phyloP scores from a whole-genome alignment of 2,797 vertebrate species.

The Bucorvus abyssinicus region DNA sequence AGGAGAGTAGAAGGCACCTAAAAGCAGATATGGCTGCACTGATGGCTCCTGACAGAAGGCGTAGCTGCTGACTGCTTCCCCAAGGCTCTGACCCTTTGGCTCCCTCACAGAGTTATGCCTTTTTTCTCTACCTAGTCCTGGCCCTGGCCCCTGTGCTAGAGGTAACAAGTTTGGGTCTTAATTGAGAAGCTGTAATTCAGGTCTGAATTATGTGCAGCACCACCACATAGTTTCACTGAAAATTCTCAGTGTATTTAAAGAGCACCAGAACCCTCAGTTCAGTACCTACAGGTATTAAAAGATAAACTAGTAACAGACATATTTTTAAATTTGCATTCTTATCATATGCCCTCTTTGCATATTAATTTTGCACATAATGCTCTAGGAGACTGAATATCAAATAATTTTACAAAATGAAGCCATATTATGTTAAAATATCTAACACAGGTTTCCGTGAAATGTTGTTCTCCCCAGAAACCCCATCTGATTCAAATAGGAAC shows the following conservation, averaged over 20 bases:
- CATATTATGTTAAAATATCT: background rate
- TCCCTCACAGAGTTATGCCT: background rate
- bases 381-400: background rate
- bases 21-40: background rate
- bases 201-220: background rate
- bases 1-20: background rate
- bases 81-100: background rate
- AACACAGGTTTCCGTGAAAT: background rate
- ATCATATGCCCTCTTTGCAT: background rate
- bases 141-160: accelerated
- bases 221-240: background rate
- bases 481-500: background rate
- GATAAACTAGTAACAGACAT: background rate
- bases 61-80: background rate
- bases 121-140: background rate
- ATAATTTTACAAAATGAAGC: background rate
- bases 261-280: background rate
- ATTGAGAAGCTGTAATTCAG: background rate
- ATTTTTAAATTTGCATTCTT: background rate
- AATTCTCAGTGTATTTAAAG: background rate
- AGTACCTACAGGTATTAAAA: background rate
- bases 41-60: background rate
- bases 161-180: background rate
- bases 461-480: background rate
- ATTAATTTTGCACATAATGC: background rate